phyloP scores from a whole-genome alignment of 2,888 invertebrate species.

The Invenusta paracnida region DNA sequence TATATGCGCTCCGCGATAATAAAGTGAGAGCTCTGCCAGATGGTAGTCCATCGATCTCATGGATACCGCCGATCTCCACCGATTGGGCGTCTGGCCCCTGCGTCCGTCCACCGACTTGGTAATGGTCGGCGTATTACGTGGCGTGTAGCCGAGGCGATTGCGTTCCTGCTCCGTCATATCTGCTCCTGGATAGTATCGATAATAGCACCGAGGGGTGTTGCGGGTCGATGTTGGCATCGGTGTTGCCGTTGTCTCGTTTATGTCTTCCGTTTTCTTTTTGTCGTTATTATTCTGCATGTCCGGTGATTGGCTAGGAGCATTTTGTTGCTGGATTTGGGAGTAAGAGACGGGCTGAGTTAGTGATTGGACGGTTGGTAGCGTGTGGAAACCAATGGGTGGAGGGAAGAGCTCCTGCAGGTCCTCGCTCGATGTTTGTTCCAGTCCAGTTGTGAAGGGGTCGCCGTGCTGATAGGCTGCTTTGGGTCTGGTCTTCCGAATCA shows the following conservation, averaged over 20 bases:
- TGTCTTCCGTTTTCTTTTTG: background rate
- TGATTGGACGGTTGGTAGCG: background rate
- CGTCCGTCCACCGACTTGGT: background rate
- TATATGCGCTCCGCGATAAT: conserved; percentile 16
- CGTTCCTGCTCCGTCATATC: background rate
- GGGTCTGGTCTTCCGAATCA: background rate
- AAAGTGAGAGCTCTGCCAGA: conserved; percentile 33
- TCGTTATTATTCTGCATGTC: no score
- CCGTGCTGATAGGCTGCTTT: background rate
- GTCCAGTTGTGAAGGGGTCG: background rate
- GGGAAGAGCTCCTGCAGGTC: conserved; percentile 1
- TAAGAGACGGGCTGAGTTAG: background rate
- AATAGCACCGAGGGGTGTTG: background rate
- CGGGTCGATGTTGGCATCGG: background rate
- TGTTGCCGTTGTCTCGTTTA: background rate
- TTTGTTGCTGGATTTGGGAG: no score
- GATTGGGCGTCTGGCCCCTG: background rate
- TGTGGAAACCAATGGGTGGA: background rate
- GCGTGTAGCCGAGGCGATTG: background rate
- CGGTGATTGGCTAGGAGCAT: no score
- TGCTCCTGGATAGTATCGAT: background rate
- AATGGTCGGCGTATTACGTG: background rate
- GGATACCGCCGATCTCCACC: background rate
- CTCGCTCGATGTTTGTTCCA: background rate
- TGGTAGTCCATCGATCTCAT: conserved; percentile 34